Evolutionary conservation across 2,113 vertebrate species (phyloP), one percentile per base, ranked within the genome.

Genomic region (Aspidoscelis tigris): DNA sequence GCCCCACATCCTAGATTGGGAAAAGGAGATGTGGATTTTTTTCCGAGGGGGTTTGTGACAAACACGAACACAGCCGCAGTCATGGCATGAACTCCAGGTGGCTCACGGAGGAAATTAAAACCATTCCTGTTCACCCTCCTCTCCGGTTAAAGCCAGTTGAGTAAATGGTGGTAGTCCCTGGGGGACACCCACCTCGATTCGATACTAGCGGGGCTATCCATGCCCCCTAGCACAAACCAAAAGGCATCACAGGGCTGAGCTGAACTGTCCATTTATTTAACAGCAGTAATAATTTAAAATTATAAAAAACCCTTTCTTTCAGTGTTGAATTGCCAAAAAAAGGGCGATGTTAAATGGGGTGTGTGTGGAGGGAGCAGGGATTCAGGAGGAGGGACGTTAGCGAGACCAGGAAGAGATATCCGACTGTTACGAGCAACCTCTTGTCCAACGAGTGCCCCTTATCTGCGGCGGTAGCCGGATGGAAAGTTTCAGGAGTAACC

Each of bases 201-300:
- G 33, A 33, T 33, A 33, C 33, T 33, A 33, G 33, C 33, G 33
- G 24, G 2, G 14, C 4, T 18, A 22, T 20, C 39, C 2, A 7
- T 21, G 7, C 7, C 41, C 71, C 16, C 18, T 68, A 86, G 89
- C 93, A 94, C 88, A 94, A 92, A 96, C 85, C 95, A 76, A 70
- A 18, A 93, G 88, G 93, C 91, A 88, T 61, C 88, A 93, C 65
- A 64, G 83, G n/a, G 0, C 68, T 84, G 93, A 94, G 94, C 95
- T 91, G 88, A 94, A 96, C 95, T 53, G 89, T 95, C 96, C 91
- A 12, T 96, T 96, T 96, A 96, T 96, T 96, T 93, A 92, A 95
- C 93, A 95, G 94, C 95, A 94, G 94, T 95, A 96, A 96, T 96
- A 96, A 96, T 96, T 96, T 96, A 96, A 96, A 94, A 93, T 96